Evolutionary conservation across 2,797 vertebrate species (phyloP), one percentile per base, ranked within the genome.

Genomic region (Vespertilio murinus): DNA sequence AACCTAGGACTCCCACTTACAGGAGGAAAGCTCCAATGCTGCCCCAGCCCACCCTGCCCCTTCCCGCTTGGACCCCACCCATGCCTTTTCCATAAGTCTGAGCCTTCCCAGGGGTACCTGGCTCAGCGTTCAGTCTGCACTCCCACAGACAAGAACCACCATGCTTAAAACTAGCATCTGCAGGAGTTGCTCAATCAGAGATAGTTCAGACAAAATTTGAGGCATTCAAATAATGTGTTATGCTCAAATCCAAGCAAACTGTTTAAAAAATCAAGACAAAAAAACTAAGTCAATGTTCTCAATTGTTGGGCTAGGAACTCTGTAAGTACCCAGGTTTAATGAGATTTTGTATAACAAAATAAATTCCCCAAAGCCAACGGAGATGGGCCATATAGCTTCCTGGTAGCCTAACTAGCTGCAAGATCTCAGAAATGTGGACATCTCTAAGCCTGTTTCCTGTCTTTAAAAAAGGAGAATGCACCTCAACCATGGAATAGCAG

Each of bases 111-210:
- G 0, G 65, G 83, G 70, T 75, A 85, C 75, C 65, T 64, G 56
- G 91, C 81, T 90, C 9, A 1, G 83, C 69, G 91, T n/a, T 64
- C 42, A 77, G 35, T 23, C 11, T 28, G 52, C 47, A 45, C 69
- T 90, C 69, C 78, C 22, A 4, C 83, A 95, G 90, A 81, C 77
- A 84, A 91, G 87, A 93, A 23, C 67, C 67, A 75, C 54, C 82
- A n/a, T 2, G 69, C n/a, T 71, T 80, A 78, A 67, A 65, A 70
- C 56, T 7, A 83, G 70, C 23, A 40, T 38, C 77, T 67, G 6
- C 18, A 12, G 22, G 61, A 91, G 52, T 5, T 93, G 83, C 94
- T 93, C 87, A n/a, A 35, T 30, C 25, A 71, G 73, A 67, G 28
- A 10, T 69, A 85, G 59, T 91, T 85, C 74, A 64, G 61, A 54